Evolutionary conservation across 1,140 invertebrate genomes (phyloP).

Genomic region (Philopotamus ludificatus): DNA sequence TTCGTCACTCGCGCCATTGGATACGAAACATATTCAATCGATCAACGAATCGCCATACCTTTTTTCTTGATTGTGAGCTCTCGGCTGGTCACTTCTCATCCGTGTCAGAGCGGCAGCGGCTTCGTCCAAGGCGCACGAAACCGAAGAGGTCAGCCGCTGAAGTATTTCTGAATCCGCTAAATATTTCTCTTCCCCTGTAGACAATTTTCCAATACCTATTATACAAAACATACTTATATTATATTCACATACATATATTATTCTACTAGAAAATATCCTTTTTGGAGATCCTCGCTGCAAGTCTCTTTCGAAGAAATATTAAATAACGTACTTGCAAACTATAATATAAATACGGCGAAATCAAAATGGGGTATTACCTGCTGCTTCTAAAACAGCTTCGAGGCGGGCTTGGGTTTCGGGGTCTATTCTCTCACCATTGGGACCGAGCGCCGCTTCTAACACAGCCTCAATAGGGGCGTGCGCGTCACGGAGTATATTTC

Average conservation of each 20-base stretch:
- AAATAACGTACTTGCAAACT: background rate
- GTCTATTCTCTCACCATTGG: slow-evolving; percentile 67
- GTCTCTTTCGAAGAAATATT: no score
- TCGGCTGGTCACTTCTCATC: slow-evolving; percentile 79
- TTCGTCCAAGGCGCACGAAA: slow-evolving; percentile 92
- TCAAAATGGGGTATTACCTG: slow-evolving; percentile 58
- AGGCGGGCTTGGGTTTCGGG: slow-evolving; percentile 86
- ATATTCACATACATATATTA: no score
- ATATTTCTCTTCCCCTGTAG: slow-evolving; percentile 76
- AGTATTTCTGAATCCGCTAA: slow-evolving; percentile 79
- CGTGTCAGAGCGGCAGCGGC: slow-evolving; percentile 91
- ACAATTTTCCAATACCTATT: slow-evolving; percentile 74
- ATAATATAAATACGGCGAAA: background rate
- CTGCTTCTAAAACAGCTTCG: slow-evolving; percentile 85
- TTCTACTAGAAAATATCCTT: no score
- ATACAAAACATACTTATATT: slow-evolving; percentile 15
- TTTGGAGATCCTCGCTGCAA: no score
- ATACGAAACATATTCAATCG: background rate
- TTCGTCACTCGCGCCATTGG: background rate
- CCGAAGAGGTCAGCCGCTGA: slow-evolving; percentile 79
- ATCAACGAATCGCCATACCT: slow-evolving; percentile 42
- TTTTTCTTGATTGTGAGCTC: slow-evolving; percentile 52
- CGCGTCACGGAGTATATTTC: slow-evolving; percentile 85
- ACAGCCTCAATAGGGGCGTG: slow-evolving; percentile 85
- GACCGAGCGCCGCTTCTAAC: slow-evolving; percentile 72